These are phyloP conservation scores for Limnephilus auricula DNA, from an alignment of 2,888 invertebrate species.

Conservation along the genomic window DNA sequence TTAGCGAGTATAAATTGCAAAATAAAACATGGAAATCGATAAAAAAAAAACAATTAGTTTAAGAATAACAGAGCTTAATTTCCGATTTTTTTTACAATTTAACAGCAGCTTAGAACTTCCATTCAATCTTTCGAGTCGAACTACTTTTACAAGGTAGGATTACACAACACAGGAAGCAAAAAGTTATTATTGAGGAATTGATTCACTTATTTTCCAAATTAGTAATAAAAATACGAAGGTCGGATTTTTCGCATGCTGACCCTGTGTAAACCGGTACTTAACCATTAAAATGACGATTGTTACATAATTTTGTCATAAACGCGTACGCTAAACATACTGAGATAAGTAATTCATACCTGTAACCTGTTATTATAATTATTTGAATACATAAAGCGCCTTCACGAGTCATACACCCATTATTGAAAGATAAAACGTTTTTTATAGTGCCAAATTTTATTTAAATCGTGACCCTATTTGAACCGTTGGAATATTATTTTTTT, in stretches of 20 bases:
- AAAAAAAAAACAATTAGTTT: no score
- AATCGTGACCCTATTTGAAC: not conserved
- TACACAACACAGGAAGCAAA: not conserved
- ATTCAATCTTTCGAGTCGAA: no score
- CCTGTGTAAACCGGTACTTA: not conserved
- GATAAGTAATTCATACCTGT: not conserved
- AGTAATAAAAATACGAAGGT: not conserved
- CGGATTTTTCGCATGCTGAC: not conserved
- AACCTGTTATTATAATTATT: not conserved
- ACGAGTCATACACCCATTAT: not conserved
- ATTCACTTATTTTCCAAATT: no score
- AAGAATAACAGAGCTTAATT: no score
- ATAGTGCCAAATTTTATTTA: not conserved
- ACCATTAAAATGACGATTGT: not conserved
- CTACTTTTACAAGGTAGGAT: not conserved
- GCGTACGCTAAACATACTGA: not conserved
- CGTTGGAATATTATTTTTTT: not conserved
- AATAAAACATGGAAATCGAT: no score
- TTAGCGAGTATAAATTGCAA: no score
- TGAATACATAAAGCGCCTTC: not conserved
- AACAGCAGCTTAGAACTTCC: no score
- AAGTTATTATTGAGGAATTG: not conserved
- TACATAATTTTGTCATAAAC: not conserved
- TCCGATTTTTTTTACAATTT: no score
- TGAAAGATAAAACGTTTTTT: not conserved